Base-by-base conservation (phyloP, 2,888 invertebrate genomes). In the Drosophila atroscutellata region DNA sequence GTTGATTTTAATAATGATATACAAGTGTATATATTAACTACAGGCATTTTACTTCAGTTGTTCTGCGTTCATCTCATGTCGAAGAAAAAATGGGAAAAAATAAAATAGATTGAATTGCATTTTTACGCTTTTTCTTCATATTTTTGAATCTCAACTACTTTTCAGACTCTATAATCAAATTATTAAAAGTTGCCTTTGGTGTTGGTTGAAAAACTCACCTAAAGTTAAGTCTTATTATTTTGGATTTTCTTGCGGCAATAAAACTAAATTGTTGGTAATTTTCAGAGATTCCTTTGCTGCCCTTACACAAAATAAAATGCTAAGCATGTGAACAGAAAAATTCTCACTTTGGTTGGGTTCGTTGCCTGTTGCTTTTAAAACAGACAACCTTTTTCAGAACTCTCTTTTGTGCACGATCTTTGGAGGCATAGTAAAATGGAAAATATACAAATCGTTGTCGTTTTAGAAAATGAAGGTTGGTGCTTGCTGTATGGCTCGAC, bases 301-400 rank as follows among this genome's bases (percentile, higher is more conserved):
- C 24, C 18, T 34, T 24, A 26, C 32, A 45, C 32, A 52, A 32
- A 32, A 15, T 11, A 26, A 18, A 32, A 15, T 37, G 54, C 13
- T 26, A 13, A 4, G 32, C 15, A 45, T 47, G 32, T 34, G 42
- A 61, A 61, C 45, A 15, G 55, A 54, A 15, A 24, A 24, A 20
- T 28, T 30, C 28, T 28, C 37, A 28, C 5, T 24, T 49, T 28
- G 56, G 3, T 30, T 28, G 39, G 6, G 32, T 61, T 61, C 47
- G 34, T 47, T 37, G 26, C 36, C 39, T 56, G 55, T 34, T 51
- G 60, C 32, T 47, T 26, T 47, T 30, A 20, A 65, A 7, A 39
- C 49, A 45, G 55, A 15, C 51, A 63, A 75, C 77, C 63, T 76
- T 77, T 62, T 63, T 32, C 20, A 59, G 52, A 71, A 71, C 49